Base-by-base conservation (phyloP, 2,113 vertebrate species). In the Callithrix jacchus region DNA sequence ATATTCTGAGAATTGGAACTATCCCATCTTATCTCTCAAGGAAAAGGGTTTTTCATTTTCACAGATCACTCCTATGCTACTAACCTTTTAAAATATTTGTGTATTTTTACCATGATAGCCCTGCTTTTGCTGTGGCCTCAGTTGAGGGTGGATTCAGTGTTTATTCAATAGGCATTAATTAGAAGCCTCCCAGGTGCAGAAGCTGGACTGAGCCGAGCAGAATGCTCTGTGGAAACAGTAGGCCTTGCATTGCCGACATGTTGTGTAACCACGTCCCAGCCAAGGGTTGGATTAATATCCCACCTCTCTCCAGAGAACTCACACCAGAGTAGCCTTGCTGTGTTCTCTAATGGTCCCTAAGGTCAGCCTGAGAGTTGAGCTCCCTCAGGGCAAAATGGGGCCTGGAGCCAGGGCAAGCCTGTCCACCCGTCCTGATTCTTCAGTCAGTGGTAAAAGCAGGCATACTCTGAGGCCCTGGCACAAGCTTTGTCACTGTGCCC, bases 1-100 rank as follows among this genome's bases (percentile, higher is more conserved):
- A 92, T 87, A 91, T 96, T 92, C 49, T 40, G 89, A 58, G 68
- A 95, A 90, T 95, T 81, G 93, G 42, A 79, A 96, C 81, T 56
- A 74, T 68, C 56, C 52, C 70, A 80, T 91, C 68, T 95, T 54
- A 66, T 64, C 49, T 93, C 47, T 85, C 76, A 95, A 88, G 90
- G 89, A 93, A 95, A 35, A 56, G 52, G 6, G 20, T 54, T 80
- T 93, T 87, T 85, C 49, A 56, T 54, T 27, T 45, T 76, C 90
- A 87, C 49, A 92, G 87, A 81, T 85, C 80, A 76, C 66, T 93
- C 23, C 13, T 54, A 37, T 80, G 76, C 71, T 61, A 68, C 30
- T 52, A 47, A 77, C n/a, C 37, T 76, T 95, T 95, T 52, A 66
- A 97, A 92, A 90, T 61, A 70, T 49, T 20, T 3, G 47, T 86